Percentiles rank a stretch among this genome's conserved stretches.
phyloP scores from a whole-genome alignment of 2,113 vertebrate species.

The western clawed frog (Xenopus tropicalis) region UCB_Xtro_10.0 CM004450.2:56354501-56355000 shows the following conservation, averaged over 20 bases:
- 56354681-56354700: background rate
- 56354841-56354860: slow-evolving; percentile 17
- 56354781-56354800: slow-evolving; percentile 25
- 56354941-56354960: slow-evolving; percentile 35
- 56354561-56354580: too few relatives aligned
- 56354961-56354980: slow-evolving; percentile 29
- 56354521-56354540: too few relatives aligned
- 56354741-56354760: background rate
- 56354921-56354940: slow-evolving; percentile 25
- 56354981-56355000: slow-evolving; percentile 22
- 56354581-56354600: too few relatives aligned
- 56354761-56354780: background rate
- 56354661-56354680: background rate
- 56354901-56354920: slow-evolving; percentile 24
- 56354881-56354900: slow-evolving; percentile 19
- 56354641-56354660: background rate
- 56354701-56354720: background rate
- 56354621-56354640: too few relatives aligned
- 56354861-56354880: slow-evolving; percentile 27
- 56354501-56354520: too few relatives aligned
- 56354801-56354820: slow-evolving; percentile 6
- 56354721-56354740: slow-evolving; percentile 5
- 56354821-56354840: slow-evolving; percentile 18
- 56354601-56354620: too few relatives aligned
- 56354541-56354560: too few relatives aligned